phyloP scores from a whole-genome alignment of 1,140 invertebrate species.

The Sipha flava region DNA sequence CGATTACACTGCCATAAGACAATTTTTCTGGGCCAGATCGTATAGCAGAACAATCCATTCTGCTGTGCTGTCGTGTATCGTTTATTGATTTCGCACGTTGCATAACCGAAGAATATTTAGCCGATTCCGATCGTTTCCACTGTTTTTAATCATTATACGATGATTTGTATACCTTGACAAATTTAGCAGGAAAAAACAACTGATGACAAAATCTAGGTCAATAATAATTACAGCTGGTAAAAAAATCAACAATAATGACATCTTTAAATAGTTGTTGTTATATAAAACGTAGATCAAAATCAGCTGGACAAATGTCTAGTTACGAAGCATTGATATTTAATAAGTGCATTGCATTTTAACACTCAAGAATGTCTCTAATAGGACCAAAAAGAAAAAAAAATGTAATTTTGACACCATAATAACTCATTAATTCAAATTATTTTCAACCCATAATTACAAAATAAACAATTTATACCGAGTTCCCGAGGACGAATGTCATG shows the following conservation, averaged over 20 bases:
- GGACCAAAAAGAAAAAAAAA: too few species aligned
- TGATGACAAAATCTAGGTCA: neutral
- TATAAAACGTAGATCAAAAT: neutral
- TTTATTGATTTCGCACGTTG: neutral
- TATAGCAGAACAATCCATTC: neutral
- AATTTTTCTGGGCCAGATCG: slow-evolving; percentile 4
- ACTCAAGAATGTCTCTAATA: too few species aligned
- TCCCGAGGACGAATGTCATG: neutral
- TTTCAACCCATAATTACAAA: neutral
- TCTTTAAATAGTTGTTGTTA: too few species aligned
- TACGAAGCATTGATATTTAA: neutral
- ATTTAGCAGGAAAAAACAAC: neutral
- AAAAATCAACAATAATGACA: neutral
- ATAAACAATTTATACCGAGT: neutral
- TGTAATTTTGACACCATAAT: neutral
- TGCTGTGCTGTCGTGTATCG: neutral
- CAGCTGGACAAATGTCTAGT: neutral
- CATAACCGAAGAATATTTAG: neutral
- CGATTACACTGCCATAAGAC: neutral
- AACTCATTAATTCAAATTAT: neutral
- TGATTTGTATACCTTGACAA: neutral
- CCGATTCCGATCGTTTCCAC: neutral
- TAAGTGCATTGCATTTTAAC: too few species aligned
- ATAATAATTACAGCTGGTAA: neutral
- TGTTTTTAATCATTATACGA: neutral